Evolutionary conservation across 2,888 invertebrate genomes (phyloP).

Genomic region (Chrysolina americana): DNA sequence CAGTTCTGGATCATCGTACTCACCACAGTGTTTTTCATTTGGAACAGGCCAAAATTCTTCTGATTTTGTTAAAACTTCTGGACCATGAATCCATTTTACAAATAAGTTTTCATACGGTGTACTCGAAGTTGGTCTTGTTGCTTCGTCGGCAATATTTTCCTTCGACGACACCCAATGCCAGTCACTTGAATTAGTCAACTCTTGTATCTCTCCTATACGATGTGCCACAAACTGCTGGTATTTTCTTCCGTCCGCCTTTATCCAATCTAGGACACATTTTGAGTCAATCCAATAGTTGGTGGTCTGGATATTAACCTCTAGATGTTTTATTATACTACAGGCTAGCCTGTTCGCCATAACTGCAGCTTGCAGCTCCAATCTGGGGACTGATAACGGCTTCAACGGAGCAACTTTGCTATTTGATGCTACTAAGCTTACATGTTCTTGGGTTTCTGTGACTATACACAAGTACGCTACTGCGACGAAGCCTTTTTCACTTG

Average conservation of each 20-base stretch:
- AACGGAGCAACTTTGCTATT: constrained; percentile 4
- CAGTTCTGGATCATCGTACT: no score
- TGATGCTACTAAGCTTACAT: not conserved
- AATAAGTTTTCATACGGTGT: not conserved
- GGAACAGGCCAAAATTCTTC: not conserved
- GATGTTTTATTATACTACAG: not conserved
- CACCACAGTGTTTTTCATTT: no score
- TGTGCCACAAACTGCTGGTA: constrained; percentile 3
- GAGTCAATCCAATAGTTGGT: not conserved
- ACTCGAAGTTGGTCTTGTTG: no score
- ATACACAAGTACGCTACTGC: no score
- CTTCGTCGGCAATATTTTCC: no score
- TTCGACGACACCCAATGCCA: not conserved
- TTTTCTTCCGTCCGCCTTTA: not conserved
- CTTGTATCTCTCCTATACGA: constrained; percentile 2
- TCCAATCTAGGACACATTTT: not conserved
- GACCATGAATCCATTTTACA: not conserved
- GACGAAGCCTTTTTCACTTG: no score
- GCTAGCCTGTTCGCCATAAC: not conserved
- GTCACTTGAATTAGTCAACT: not conserved
- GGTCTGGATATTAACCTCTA: not conserved
- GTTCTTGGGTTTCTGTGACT: no score
- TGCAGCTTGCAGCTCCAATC: not conserved
- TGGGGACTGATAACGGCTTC: not conserved
- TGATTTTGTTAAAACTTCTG: not conserved